Evolutionary conservation across 2,113 vertebrate genomes (phyloP), one percentile per base, ranked within the genome.

Genomic region (Tupaia tana): DNA sequence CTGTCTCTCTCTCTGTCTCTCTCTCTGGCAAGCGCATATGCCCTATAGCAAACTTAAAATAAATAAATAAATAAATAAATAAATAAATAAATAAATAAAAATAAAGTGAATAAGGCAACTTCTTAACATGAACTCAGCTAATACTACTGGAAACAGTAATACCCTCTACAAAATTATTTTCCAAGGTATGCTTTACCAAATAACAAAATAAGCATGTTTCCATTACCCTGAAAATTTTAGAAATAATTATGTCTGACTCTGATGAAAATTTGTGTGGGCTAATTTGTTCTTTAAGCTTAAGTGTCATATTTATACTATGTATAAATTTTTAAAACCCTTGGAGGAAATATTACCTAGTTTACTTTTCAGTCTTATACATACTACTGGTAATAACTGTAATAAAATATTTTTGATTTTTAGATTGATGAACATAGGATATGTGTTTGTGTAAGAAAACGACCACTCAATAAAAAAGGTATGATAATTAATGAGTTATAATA

Each of bases 381-480:
- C 7, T 34, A 90, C 18, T 86, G 10, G 29, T 94, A 52, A 86
- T 89, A 31, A 96, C 52, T 86, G 15, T 94, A 92, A 86, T 86
- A 93, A 90, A 86, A 31, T 92, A n/a, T 73, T 96, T 91, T 96
- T 97, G 95, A 75, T 90, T 96, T 69, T 79, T 98, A 99, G 99
- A 99, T 99, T 94, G 99, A 99, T 98, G 99, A 99, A 75, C 99
- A 99, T 97, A 99, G 99, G 94, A 99, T 99, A 99, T 99, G 99
- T 97, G 99, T 99, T 73, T 99, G 99, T 98, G 99, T 99, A 58
- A 98, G 99, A 75, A 99, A 99, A 95, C 98, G 99, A n/a, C 99
- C 99, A 56, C 99, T 99, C 71, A 99, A 99, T 98, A 99, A 99
- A 97, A 99, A 99, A 99, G 99, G 99, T 99, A 98, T 94, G 96